phyloP scores from a whole-genome alignment of 2,888 invertebrate genomes.

The Lasiommata megera region DNA sequence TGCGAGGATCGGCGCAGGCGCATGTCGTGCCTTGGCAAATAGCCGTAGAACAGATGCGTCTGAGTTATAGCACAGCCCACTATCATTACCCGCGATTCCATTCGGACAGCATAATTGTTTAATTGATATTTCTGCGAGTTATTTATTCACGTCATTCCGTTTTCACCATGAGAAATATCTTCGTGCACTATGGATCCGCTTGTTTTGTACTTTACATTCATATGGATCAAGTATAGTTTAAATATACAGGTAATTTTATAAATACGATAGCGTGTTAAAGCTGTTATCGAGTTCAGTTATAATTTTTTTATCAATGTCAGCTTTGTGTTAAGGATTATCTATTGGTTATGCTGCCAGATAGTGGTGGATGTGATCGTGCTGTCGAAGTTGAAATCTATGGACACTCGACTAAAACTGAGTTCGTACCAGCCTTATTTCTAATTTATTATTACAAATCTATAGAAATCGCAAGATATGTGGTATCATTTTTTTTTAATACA shows the following conservation, averaged over 20 bases:
- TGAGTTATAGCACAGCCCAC: slow-evolving; percentile 80
- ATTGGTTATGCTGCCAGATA: no score
- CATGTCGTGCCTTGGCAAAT: slow-evolving; percentile 78
- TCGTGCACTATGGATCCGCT: slow-evolving; percentile 59
- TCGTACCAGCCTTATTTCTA: no score
- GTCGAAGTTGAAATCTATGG: no score
- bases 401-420: no score
- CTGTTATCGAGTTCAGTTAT: background rate
- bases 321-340: background rate
- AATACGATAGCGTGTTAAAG: background rate
- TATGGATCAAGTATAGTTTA: background rate
- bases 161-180: slow-evolving; percentile 67
- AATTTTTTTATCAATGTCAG: background rate
- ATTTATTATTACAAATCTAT: no score
- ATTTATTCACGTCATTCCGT: slow-evolving; percentile 80
- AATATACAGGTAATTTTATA: background rate
- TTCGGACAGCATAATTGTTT: slow-evolving; percentile 83
- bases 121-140: slow-evolving; percentile 82
- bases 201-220: slow-evolving; percentile 14
- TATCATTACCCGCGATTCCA: slow-evolving; percentile 82
- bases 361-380: no score
- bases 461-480: no score
- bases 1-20: slow-evolving; percentile 34
- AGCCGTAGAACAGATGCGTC: slow-evolving; percentile 78
- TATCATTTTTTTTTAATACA: no score